phyloP scores from a whole-genome alignment of 2,113 vertebrate species.

The Reinhardtius hippoglossoides region DNA sequence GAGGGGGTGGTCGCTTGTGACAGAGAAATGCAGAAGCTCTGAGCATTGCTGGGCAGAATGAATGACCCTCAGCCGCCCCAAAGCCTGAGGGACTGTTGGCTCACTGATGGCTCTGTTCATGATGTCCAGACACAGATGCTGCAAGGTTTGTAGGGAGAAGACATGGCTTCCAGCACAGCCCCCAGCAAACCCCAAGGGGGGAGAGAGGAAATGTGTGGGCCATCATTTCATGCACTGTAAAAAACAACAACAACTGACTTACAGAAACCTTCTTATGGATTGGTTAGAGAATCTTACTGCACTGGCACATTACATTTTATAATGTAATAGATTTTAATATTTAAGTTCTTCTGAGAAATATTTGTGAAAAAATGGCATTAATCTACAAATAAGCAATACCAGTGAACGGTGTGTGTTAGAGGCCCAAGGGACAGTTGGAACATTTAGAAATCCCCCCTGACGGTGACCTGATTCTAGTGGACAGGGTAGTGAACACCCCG shows the following conservation, averaged over 20 bases:
- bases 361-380: background rate
- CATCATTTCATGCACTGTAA: conserved; percentile 28
- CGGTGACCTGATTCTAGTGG: too few species aligned
- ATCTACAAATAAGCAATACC: background rate
- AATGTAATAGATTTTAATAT: background rate
- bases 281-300: background rate
- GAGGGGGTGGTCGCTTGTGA: conserved; percentile 27
- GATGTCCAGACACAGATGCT: conserved; percentile 53
- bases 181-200: conserved; percentile 7
- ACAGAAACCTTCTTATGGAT: background rate
- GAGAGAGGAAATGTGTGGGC: conserved; percentile 23
- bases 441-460: too few species aligned
- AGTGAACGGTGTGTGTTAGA: too few species aligned
- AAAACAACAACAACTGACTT: conserved; percentile 20
- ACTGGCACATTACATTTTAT: background rate
- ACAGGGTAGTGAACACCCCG: too few species aligned
- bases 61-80: conserved; percentile 42
- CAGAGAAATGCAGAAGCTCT: conserved; percentile 41
- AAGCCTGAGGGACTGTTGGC: conserved; percentile 47
- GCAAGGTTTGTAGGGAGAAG: conserved; percentile 39
- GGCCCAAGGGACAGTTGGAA: too few species aligned
- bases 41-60: conserved; percentile 40
- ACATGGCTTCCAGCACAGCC: conserved; percentile 27
- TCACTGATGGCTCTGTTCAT: conserved; percentile 36
- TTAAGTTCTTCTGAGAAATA: background rate